Percentiles rank a stretch among this genome's conserved stretches.
Conservation (phyloP, 2,888 invertebrate species). For the Calliphora vomitoria region DNA sequence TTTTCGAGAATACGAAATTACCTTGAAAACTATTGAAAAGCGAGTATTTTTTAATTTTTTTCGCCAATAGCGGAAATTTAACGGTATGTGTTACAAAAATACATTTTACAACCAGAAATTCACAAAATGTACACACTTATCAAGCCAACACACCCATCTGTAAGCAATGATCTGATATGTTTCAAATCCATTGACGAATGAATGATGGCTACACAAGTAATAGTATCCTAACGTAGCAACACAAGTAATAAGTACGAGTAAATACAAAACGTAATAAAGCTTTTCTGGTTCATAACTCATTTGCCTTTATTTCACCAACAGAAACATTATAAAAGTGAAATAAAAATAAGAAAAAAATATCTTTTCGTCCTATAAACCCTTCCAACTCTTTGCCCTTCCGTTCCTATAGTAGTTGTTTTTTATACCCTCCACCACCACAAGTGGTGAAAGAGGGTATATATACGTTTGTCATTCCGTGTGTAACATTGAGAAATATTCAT, state of each 20-base stretch:
- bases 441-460: too few relatives aligned
- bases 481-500: too few relatives aligned
- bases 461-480: too few relatives aligned
- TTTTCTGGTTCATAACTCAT: conserved; percentile 55
- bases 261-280: conserved; percentile 25
- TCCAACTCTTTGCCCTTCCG: conserved; percentile 7
- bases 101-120: too few relatives aligned
- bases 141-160: too few relatives aligned
- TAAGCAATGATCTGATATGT: not conserved
- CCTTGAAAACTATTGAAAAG: too few relatives aligned
- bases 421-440: too few relatives aligned
- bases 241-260: not conserved
- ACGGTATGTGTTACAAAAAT: too few relatives aligned
- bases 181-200: not conserved
- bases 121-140: too few relatives aligned
- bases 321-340: conserved; percentile 25
- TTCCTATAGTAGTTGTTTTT: not conserved
- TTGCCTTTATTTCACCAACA: conserved; percentile 39
- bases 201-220: not conserved
- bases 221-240: not conserved
- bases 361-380: conserved; percentile 8
- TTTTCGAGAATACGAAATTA: too few relatives aligned
- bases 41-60: too few relatives aligned
- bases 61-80: too few relatives aligned
- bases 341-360: not conserved